phyloP scores from a whole-genome alignment of 2,888 invertebrate genomes.

The Mimachlamys varia region DNA sequence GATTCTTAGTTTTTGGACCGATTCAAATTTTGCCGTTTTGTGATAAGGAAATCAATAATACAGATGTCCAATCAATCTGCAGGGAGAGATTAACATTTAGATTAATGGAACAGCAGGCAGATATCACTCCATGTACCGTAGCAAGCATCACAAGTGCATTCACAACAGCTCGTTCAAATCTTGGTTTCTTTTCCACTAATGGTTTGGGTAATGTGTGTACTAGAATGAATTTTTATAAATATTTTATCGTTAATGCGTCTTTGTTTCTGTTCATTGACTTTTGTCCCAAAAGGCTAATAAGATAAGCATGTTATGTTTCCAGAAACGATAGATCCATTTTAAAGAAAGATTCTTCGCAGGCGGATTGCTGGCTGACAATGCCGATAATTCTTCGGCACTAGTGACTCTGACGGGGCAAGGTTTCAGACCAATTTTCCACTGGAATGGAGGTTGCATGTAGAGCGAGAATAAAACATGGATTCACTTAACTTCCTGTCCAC shows the following conservation, averaged over 20 bases:
- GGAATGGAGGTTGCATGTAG: slow-evolving; percentile 17
- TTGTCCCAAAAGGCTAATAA: background rate
- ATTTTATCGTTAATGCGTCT: background rate
- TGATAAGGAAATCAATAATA: background rate
- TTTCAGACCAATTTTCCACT: background rate
- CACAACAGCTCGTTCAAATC: background rate
- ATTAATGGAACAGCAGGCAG: background rate
- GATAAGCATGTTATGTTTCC: background rate
- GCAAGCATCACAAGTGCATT: background rate
- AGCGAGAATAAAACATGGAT: background rate
- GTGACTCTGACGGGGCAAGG: background rate
- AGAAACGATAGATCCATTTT: background rate
- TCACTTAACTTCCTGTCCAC: background rate
- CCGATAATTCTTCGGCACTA: background rate
- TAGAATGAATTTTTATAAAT: background rate
- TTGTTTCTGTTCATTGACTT: background rate
- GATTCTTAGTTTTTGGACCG: background rate
- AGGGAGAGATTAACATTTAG: background rate
- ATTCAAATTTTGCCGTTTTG: slow-evolving; percentile 9
- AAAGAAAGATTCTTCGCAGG: background rate
- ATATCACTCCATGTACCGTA: background rate
- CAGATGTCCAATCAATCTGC: background rate
- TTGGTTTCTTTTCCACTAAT: background rate
- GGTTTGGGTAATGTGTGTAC: background rate
- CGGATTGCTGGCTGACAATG: background rate